phyloP scores from a whole-genome alignment of 1,140 invertebrate genomes.

The Lineus longissimus region DNA sequence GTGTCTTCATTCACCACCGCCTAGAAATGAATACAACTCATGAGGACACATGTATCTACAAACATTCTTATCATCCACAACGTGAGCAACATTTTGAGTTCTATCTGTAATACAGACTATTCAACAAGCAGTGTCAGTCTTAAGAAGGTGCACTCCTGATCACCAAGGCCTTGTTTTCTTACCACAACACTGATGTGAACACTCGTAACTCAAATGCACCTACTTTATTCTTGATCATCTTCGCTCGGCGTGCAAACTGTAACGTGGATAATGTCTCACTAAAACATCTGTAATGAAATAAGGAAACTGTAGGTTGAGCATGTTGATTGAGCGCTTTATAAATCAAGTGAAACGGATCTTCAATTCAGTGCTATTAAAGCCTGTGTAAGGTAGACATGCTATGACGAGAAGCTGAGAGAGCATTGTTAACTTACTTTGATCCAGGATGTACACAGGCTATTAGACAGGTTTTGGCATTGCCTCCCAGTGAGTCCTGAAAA shows the following conservation, averaged over 20 bases:
- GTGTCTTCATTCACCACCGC: slow-evolving; percentile 49
- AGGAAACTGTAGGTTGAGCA: no score
- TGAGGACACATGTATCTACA: neutral
- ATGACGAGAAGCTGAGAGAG: no score
- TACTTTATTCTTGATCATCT: slow-evolving; percentile 51
- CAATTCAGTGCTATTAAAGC: no score
- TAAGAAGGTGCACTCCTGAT: no score
- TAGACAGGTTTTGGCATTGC: slow-evolving; percentile 82
- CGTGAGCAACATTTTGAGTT: neutral
- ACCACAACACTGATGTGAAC: neutral
- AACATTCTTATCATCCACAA: neutral
- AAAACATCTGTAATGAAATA: slow-evolving; percentile 44
- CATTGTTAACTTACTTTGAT: slow-evolving; percentile 31
- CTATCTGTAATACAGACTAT: neutral
- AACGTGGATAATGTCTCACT: slow-evolving; percentile 49
- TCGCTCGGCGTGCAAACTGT: slow-evolving; percentile 47
- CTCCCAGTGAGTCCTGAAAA: slow-evolving; percentile 73
- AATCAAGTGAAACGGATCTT: no score
- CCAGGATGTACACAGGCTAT: slow-evolving; percentile 59
- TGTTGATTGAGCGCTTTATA: no score
- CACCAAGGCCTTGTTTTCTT: no score
- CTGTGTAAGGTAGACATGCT: no score
- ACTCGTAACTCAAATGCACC: neutral
- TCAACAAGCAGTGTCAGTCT: no score
- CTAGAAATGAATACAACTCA: slow-evolving; percentile 21